Evolutionary conservation across 2,888 invertebrate species (phyloP).

Genomic region (Callyntrura sp.): DNA sequence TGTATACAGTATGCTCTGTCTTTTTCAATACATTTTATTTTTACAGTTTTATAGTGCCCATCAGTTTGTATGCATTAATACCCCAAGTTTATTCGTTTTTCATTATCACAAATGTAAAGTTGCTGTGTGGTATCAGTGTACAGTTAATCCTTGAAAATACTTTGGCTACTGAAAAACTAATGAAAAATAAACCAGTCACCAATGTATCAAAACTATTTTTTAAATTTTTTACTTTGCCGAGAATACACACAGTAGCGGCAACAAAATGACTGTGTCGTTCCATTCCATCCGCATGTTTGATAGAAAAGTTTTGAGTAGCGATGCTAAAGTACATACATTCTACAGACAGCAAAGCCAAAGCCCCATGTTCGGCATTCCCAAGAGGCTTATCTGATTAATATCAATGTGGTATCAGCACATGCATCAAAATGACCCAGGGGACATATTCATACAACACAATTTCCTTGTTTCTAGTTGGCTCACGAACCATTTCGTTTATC

Average conservation of each 20-base stretch:
- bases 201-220: too few species aligned
- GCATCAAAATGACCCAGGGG: conserved; percentile 61
- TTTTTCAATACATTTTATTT: background rate
- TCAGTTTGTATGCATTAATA: too few species aligned
- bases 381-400: conserved; percentile 58
- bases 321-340: background rate
- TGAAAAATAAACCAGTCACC: too few species aligned
- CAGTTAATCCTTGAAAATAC: too few species aligned
- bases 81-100: too few species aligned
- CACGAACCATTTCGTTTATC: background rate
- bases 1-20: background rate
- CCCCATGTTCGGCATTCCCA: conserved; percentile 47
- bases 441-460: conserved; percentile 46
- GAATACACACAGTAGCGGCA: too few species aligned
- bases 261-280: background rate
- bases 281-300: background rate
- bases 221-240: too few species aligned
- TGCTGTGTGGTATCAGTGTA: too few species aligned
- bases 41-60: too few species aligned
- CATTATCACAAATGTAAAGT: too few species aligned
- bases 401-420: conserved; percentile 61
- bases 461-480: background rate
- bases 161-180: too few species aligned
- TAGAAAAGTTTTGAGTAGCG: background rate
- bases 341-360: background rate